phyloP scores from a whole-genome alignment of 2,113 vertebrate species.

The Eonycteris spelaea region DNA sequence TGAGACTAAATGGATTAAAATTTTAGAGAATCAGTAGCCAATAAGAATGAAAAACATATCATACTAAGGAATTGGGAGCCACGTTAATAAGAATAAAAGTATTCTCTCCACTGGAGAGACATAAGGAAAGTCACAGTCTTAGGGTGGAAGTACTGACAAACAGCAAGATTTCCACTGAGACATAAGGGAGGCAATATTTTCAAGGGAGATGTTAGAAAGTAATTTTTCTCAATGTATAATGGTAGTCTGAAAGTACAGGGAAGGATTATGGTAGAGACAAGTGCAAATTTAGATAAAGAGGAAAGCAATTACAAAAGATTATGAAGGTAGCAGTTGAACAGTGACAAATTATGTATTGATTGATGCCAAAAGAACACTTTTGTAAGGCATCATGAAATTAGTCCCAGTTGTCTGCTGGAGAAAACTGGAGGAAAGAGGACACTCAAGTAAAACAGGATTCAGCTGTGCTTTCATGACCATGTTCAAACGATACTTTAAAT shows the following conservation, averaged over 20 bases:
- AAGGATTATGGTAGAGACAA: not conserved
- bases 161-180: not conserved
- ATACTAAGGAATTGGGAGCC: not conserved
- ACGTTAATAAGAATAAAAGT: not conserved
- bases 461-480: not conserved
- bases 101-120: too few relatives aligned
- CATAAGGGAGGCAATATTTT: not conserved
- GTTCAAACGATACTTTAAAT: not conserved
- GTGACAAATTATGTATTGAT: not conserved
- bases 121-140: not conserved
- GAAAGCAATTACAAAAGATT: not conserved
- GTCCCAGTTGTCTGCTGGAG: not conserved
- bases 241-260: not conserved
- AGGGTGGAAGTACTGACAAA: too few relatives aligned
- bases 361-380: not conserved
- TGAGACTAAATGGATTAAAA: not conserved
- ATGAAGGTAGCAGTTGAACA: not conserved
- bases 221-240: not conserved
- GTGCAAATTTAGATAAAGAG: not conserved
- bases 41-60: not conserved
- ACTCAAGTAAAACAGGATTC: not conserved
- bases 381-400: not conserved
- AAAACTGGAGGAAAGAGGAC: not conserved
- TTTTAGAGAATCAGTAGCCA: not conserved
- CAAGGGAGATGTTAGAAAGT: not conserved